Conservation (phyloP, 2,797 vertebrate species). For the Harpagifer antarcticus region DNA sequence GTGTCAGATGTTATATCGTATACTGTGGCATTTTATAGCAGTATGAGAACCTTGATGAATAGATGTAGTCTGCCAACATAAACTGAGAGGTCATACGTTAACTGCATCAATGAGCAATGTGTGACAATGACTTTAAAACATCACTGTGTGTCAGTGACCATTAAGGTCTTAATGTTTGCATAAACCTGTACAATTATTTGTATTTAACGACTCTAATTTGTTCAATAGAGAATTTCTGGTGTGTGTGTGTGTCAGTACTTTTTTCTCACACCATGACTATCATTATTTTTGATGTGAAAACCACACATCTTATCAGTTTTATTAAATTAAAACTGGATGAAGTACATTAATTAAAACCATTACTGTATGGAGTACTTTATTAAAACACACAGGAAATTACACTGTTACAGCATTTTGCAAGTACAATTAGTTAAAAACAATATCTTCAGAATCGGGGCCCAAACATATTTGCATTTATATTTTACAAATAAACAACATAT, state of each 20-base stretch:
- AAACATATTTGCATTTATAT: not conserved
- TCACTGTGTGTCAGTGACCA: constrained; percentile 51
- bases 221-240: constrained; percentile 7
- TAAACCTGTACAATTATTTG: constrained; percentile 25
- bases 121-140: constrained; percentile 46
- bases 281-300: not conserved
- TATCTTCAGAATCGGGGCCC: not conserved
- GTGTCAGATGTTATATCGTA: constrained; percentile 1
- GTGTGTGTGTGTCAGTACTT: not conserved
- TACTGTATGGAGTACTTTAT: not conserved
- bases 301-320: not conserved
- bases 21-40: constrained; percentile 15
- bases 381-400: not conserved
- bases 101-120: constrained; percentile 54
- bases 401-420: not conserved
- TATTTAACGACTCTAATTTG: constrained; percentile 11
- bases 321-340: not conserved
- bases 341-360: not conserved
- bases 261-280: not conserved
- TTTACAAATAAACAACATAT: not conserved
- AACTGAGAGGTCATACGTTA: constrained; percentile 55
- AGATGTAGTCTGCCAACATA: constrained; percentile 31
- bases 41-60: constrained; percentile 32
- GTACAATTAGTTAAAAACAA: not conserved
- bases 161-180: constrained; percentile 34